Percentiles rank a stretch among this genome's conserved stretches.
phyloP scores from a whole-genome alignment of 23 tunicate species.

The Botrylloides violaceus region DNA sequence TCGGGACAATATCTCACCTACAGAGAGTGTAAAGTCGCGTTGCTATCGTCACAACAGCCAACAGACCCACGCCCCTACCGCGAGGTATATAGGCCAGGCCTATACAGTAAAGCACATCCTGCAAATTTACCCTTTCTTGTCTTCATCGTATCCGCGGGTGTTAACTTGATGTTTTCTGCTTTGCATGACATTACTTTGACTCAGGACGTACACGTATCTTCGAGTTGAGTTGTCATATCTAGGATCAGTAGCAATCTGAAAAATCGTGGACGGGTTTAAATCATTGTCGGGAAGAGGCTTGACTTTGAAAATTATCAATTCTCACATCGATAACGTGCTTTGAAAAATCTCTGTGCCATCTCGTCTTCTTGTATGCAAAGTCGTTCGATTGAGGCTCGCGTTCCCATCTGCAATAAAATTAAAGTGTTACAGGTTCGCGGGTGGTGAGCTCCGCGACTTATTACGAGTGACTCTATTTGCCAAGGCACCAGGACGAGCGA shows the following conservation, averaged over 20 bases:
- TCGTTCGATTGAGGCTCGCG: slow-evolving; percentile 73
- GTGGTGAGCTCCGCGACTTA: not conserved
- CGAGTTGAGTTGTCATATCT: slow-evolving; percentile 84
- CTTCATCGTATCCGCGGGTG: slow-evolving; percentile 40
- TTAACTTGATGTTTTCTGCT: slow-evolving; percentile 33
- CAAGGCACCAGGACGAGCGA: too few species aligned
- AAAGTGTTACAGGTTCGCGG: not conserved
- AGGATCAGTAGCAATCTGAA: slow-evolving; percentile 89
- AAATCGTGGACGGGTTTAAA: not conserved
- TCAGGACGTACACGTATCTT: slow-evolving; percentile 87
- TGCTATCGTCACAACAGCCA: too few species aligned
- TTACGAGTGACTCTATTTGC: too few species aligned
- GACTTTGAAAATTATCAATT: not conserved
- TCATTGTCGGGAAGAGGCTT: too few species aligned
- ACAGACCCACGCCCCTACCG: too few species aligned
- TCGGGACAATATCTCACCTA: too few species aligned
- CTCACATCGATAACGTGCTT: slow-evolving; percentile 81
- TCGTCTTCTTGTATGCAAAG: slow-evolving; percentile 49
- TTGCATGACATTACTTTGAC: slow-evolving; percentile 81
- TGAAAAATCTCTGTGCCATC: slow-evolving; percentile 89
- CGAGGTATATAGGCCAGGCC: too few species aligned
- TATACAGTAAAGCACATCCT: too few species aligned
- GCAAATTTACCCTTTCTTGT: slow-evolving; percentile 18
- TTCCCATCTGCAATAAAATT: slow-evolving; percentile 50
- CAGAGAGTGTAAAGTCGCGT: too few species aligned